Evolutionary conservation across 2,888 invertebrate genomes (phyloP).

Genomic region (Hirtodrosophila duncani): DNA sequence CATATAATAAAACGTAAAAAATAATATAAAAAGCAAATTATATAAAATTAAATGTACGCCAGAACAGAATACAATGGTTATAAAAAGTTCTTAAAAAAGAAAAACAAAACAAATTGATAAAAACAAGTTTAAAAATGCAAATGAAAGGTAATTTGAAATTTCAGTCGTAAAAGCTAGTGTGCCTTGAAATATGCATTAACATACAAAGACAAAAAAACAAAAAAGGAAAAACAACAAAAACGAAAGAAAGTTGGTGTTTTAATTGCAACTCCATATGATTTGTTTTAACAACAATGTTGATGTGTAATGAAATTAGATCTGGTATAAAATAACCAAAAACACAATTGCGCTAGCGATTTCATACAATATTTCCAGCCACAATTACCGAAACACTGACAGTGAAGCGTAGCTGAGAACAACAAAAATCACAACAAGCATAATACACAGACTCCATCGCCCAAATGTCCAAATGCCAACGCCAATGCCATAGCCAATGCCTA

Average conservation of each 20-base stretch:
- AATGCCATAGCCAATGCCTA: slow-evolving; percentile 16
- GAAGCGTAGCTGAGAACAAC: slow-evolving; percentile 32
- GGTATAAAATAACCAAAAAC: slow-evolving; percentile 17
- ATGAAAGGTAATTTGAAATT: slow-evolving; percentile 55
- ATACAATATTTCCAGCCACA: neutral
- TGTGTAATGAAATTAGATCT: too few relatives aligned
- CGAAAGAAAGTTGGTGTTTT: slow-evolving; percentile 35
- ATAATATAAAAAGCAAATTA: slow-evolving; percentile 30
- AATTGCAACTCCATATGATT: slow-evolving; percentile 25
- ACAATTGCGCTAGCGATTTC: slow-evolving; percentile 3
- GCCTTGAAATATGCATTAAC: slow-evolving; percentile 73
- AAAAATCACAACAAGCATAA: slow-evolving; percentile 69
- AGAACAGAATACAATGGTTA: slow-evolving; percentile 44
- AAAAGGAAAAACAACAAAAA: slow-evolving; percentile 22
- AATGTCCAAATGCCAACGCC: too few relatives aligned
- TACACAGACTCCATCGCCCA: slow-evolving; percentile 45
- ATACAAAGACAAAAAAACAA: slow-evolving; percentile 39
- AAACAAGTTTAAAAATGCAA: slow-evolving; percentile 28
- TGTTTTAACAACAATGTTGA: neutral
- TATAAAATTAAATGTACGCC: slow-evolving; percentile 29
- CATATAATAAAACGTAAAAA: slow-evolving; percentile 33
- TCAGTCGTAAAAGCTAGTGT: slow-evolving; percentile 74
- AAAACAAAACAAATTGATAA: slow-evolving; percentile 21
- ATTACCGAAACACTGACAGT: slow-evolving; percentile 39
- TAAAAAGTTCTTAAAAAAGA: slow-evolving; percentile 30